Conservation (phyloP, 2,888 invertebrate species). For the Limnephilus auricula region DNA sequence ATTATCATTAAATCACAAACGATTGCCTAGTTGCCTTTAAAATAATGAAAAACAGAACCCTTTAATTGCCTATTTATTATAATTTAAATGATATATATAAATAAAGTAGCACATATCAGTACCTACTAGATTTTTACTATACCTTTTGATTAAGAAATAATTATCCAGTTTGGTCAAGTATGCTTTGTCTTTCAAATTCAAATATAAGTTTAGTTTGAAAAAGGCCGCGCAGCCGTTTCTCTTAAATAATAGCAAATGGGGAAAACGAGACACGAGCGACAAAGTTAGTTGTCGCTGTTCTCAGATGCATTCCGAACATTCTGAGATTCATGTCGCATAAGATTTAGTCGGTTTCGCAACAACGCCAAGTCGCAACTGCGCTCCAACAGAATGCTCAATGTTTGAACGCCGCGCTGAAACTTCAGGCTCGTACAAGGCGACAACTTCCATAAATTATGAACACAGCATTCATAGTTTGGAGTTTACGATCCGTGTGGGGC, state of each 20-base stretch:
- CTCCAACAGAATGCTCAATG: background rate
- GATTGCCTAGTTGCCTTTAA: too few species aligned
- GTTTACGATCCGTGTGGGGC: conserved; percentile 23
- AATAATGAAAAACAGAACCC: too few species aligned
- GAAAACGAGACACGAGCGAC: background rate
- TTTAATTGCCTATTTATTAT: too few species aligned
- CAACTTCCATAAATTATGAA: conserved; percentile 22
- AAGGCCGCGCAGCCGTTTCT: too few species aligned
- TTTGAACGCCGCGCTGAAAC: background rate
- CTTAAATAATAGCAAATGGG: background rate
- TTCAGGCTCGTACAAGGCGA: background rate
- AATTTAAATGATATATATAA: too few species aligned
- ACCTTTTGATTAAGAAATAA: too few species aligned
- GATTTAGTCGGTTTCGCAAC: background rate
- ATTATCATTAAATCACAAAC: too few species aligned
- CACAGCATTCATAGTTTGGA: conserved; percentile 2
- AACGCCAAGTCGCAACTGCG: background rate
- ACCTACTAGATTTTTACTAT: too few species aligned
- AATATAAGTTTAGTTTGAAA: too few species aligned
- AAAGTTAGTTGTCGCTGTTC: background rate
- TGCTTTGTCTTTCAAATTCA: too few species aligned
- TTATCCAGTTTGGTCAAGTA: too few species aligned
- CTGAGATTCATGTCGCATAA: background rate
- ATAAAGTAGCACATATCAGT: too few species aligned
- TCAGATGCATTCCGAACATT: background rate